phyloP scores from a whole-genome alignment of 1,140 invertebrate species.

The Lasioglossum albipes region DNA sequence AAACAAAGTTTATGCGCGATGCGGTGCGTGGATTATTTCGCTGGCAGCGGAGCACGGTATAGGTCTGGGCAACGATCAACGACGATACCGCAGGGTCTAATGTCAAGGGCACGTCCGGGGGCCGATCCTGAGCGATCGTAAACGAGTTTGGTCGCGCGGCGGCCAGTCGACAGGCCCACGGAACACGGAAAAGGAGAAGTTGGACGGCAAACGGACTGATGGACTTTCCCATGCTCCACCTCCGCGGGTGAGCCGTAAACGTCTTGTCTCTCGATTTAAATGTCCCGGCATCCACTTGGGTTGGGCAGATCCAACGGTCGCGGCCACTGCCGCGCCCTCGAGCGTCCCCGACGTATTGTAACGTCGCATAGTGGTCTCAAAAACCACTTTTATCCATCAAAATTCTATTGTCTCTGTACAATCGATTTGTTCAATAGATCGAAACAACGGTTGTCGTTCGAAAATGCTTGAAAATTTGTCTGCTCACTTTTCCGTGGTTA shows the following conservation, averaged over 20 bases:
- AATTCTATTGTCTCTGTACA: too few species aligned
- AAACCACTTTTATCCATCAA: too few species aligned
- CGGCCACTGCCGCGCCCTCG: conserved; percentile 46
- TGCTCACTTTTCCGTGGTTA: too few species aligned
- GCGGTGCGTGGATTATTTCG: too few species aligned
- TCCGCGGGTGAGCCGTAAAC: conserved; percentile 57
- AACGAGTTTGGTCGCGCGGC: conserved; percentile 15
- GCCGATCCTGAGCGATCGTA: not conserved
- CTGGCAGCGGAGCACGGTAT: not conserved
- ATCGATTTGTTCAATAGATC: too few species aligned
- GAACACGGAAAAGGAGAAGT: conserved; percentile 26
- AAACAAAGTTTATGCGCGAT: conserved; percentile 1
- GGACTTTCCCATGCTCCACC: conserved; percentile 53
- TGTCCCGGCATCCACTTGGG: conserved; percentile 50
- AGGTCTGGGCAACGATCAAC: not conserved
- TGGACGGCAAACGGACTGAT: conserved; percentile 38
- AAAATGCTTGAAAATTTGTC: too few species aligned
- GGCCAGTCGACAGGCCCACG: not conserved
- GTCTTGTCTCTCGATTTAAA: conserved; percentile 62
- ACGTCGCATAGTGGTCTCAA: not conserved
- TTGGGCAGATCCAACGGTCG: conserved; percentile 48
- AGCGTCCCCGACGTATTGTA: conserved; percentile 14
- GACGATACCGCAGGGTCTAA: conserved; percentile 21
- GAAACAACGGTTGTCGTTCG: too few species aligned
- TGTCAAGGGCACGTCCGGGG: conserved; percentile 12